A percentile compares a stretch with the other conserved stretches of the same genome.
phyloP scores from a whole-genome alignment of 2,888 invertebrate species.

The Ophraella communa region DNA sequence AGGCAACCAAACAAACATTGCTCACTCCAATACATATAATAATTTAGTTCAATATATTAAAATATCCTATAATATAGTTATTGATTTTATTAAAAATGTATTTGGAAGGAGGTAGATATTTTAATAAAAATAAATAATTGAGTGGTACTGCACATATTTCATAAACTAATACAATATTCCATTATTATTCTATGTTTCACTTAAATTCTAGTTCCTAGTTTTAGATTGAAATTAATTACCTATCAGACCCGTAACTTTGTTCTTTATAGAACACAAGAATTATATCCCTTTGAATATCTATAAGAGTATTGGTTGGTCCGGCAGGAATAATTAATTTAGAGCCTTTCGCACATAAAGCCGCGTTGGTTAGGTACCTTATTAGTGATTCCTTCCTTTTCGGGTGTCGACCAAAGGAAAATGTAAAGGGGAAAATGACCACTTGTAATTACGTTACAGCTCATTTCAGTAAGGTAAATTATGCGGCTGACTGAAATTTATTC shows the following conservation, averaged over 20 bases:
- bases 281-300: constrained; percentile 9
- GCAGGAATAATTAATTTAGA: constrained; percentile 5
- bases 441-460: background rate
- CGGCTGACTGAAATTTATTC: background rate
- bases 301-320: background rate
- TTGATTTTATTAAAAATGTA: too few species aligned
- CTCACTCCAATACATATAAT: too few species aligned
- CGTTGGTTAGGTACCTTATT: constrained; percentile 6
- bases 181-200: background rate
- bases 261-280: background rate
- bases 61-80: too few species aligned
- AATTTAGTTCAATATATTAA: too few species aligned
- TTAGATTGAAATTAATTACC: constrained; percentile 7
- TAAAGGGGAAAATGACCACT: constrained; percentile 12
- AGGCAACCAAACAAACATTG: background rate
- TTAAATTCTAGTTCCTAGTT: background rate
- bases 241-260: background rate
- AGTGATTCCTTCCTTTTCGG: constrained; percentile 11
- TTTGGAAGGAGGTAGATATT: too few species aligned
- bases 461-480: background rate
- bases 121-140: too few species aligned
- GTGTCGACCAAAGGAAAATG: background rate
- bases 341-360: constrained; percentile 7
- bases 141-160: too few species aligned
- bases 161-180: too few species aligned